These are phyloP conservation scores for Planococcus citri DNA, from an alignment of 1,140 invertebrate species.

Conservation along the genomic window DNA sequence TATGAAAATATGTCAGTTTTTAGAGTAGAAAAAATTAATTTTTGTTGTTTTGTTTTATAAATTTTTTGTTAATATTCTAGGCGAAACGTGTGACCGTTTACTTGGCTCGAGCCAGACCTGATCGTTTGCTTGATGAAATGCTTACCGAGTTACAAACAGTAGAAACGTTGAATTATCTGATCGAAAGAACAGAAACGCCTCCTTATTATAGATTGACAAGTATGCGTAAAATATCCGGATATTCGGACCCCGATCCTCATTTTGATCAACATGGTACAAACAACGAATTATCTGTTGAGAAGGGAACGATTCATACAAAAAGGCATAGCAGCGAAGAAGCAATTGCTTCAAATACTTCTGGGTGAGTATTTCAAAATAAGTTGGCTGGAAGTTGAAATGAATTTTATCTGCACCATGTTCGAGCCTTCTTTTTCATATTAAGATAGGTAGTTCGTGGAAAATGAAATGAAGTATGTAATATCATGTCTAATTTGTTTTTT, in stretches of 20 bases:
- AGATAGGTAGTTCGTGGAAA: no score
- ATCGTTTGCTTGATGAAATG: slow-evolving; percentile 86
- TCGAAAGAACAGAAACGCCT: slow-evolving; percentile 91
- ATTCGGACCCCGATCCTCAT: slow-evolving; percentile 29
- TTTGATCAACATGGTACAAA: slow-evolving; percentile 28
- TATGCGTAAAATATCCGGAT: slow-evolving; percentile 72
- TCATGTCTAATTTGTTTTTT: no score
- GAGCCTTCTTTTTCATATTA: no score
- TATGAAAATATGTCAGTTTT: slow-evolving; percentile 25
- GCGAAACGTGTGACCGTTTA: slow-evolving; percentile 90
- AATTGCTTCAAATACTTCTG: slow-evolving; percentile 11
- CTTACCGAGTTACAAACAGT: slow-evolving; percentile 94
- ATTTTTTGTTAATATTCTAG: slow-evolving; percentile 38
- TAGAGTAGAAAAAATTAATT: not conserved
- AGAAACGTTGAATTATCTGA: slow-evolving; percentile 85
- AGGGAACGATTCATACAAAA: slow-evolving; percentile 93
- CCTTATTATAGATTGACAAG: slow-evolving; percentile 90
- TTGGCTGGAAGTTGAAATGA: not conserved
- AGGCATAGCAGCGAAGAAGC: slow-evolving; percentile 79
- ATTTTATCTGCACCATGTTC: no score
- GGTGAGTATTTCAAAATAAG: not conserved
- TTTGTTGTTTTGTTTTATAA: not conserved
- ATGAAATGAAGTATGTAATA: no score
- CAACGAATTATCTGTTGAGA: slow-evolving; percentile 53
- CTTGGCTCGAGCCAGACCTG: slow-evolving; percentile 75